Conservation (phyloP, 2,888 invertebrate genomes). For the Napeogenes inachia region DNA sequence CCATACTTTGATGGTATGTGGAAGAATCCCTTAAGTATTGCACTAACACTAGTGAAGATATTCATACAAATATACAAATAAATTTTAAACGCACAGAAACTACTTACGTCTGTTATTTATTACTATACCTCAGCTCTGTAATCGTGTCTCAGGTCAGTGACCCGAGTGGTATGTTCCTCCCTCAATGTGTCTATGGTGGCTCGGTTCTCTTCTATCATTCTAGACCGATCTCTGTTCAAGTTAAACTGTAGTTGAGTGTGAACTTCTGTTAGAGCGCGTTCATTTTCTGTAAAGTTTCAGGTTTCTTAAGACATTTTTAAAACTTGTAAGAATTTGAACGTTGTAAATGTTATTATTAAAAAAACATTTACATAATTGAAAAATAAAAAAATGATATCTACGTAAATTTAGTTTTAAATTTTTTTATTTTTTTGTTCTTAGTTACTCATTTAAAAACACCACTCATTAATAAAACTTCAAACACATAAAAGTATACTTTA, state of each 20-base stretch:
- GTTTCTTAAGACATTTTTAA: not conserved
- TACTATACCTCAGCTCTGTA: constrained; percentile 79
- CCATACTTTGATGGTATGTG: no score
- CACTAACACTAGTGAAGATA: no score
- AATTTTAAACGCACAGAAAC: no score
- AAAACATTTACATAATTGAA: no score
- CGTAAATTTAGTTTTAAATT: no score
- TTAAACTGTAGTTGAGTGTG: constrained; percentile 64
- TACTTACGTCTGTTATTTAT: not conserved
- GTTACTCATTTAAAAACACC: not conserved
- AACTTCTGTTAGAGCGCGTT: constrained; percentile 57
- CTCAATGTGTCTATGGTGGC: constrained; percentile 72
- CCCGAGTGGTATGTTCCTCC: constrained; percentile 77
- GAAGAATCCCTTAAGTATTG: no score
- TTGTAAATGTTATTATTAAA: no score
- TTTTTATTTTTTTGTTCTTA: no score
- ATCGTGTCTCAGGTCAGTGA: constrained; percentile 79
- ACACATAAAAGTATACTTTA: no score
- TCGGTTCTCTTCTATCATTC: constrained; percentile 74
- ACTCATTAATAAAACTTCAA: no score
- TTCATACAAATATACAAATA: no score
- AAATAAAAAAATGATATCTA: no score
- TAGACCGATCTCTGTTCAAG: constrained; percentile 64
- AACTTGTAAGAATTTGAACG: not conserved
- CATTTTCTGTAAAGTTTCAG: constrained; percentile 50